Conservation (phyloP, 2,113 vertebrate genomes). For the Antechinus stuartii region DNA sequence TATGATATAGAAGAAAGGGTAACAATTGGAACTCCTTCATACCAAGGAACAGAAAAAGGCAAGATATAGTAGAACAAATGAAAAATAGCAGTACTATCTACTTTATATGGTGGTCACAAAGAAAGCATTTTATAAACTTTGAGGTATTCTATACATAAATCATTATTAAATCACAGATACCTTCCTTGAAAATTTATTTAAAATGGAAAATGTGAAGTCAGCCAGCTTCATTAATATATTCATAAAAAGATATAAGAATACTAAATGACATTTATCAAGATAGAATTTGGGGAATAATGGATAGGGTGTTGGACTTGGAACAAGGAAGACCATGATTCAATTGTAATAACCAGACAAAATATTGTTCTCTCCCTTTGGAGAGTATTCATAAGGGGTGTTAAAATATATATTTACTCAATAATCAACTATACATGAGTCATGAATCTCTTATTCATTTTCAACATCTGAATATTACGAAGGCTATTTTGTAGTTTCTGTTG, state of each 20-base stretch:
- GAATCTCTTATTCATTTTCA: background rate
- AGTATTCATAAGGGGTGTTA: background rate
- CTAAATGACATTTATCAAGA: background rate
- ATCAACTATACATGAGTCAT: background rate
- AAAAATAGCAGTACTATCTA: background rate
- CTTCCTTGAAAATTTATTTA: background rate
- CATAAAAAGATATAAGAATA: background rate
- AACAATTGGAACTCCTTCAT: background rate
- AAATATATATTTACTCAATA: background rate
- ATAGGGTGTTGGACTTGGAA: background rate
- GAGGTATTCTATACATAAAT: background rate
- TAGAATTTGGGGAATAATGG: background rate
- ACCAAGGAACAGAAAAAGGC: background rate
- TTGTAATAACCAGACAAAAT: background rate
- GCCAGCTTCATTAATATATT: background rate
- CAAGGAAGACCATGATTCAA: background rate
- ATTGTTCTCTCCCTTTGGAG: background rate
- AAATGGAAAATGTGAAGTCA: slow-evolving; percentile 4
- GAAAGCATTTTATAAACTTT: background rate
- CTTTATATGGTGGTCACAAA: background rate
- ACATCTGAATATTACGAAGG: background rate
- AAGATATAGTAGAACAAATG: background rate
- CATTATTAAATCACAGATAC: background rate
- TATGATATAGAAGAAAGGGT: background rate
- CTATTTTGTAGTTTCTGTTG: background rate